Evolutionary conservation across 30 jellyfish, hydroid and myxozoan genomes (phyloP).

Genomic region (Rhopilema esculentum): DNA sequence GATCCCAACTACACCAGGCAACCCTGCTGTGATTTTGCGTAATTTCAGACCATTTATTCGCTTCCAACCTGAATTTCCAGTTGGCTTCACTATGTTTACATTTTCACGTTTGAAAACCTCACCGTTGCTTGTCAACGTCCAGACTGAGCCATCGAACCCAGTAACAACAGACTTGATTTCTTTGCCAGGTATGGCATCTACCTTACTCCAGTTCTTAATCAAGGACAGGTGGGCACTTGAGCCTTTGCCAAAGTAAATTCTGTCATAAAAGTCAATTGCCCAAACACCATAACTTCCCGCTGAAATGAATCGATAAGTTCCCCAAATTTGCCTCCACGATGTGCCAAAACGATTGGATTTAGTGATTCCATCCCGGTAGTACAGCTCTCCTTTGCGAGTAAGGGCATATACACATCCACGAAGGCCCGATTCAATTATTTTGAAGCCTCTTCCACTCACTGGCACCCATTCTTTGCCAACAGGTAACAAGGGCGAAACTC

Average conservation of each 20-base stretch:
- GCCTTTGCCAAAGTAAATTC: slow-evolving; percentile 69
- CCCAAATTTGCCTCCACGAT: slow-evolving; percentile 71
- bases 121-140: slow-evolving; percentile 72
- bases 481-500: slow-evolving; percentile 51
- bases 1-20: slow-evolving; percentile 70
- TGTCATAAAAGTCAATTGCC: slow-evolving; percentile 51
- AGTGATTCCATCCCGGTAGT: slow-evolving; percentile 63
- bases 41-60: slow-evolving; percentile 43
- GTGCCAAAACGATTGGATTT: slow-evolving; percentile 30
- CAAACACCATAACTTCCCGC: slow-evolving; percentile 92
- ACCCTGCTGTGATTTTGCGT: slow-evolving; percentile 71
- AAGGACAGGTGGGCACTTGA: slow-evolving; percentile 23
- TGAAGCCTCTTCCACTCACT: slow-evolving; percentile 57
- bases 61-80: slow-evolving; percentile 81
- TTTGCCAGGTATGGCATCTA: slow-evolving; percentile 37
- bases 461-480: slow-evolving; percentile 77
- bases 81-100: slow-evolving; percentile 66
- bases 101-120: slow-evolving; percentile 58
- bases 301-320: slow-evolving; percentile 48
- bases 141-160: slow-evolving; percentile 96
- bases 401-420: slow-evolving; percentile 58
- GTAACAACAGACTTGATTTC: slow-evolving; percentile 49
- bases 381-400: slow-evolving; percentile 41
- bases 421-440: slow-evolving; percentile 73
- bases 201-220: slow-evolving; percentile 52